phyloP scores from a whole-genome alignment of 30 jellyfish, hydroid and myxozoan genomes.

The Hydractinia echinata region DNA sequence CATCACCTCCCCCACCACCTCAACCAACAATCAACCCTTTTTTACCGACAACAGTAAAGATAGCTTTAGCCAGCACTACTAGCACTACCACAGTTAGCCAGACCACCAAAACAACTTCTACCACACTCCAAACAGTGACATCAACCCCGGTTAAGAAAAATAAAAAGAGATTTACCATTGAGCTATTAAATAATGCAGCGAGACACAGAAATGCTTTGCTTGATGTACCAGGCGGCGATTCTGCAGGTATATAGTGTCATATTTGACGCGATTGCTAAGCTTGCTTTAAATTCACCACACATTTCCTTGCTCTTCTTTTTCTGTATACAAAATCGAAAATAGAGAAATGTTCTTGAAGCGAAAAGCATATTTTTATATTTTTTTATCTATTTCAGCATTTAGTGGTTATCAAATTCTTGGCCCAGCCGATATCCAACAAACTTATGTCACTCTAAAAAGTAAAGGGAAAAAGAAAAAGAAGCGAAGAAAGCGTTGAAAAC shows the following conservation, averaged over 20 bases:
- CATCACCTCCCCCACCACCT: neutral
- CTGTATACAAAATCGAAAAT: too few species aligned
- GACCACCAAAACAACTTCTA: too few species aligned
- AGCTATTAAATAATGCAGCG: slow-evolving; percentile 19
- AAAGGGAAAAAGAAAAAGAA: neutral
- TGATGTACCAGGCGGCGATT: slow-evolving; percentile 35
- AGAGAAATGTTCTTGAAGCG: too few species aligned
- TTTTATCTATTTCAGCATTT: neutral
- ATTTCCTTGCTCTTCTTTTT: too few species aligned
- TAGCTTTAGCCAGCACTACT: slow-evolving; percentile 1
- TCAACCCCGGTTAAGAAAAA: neutral
- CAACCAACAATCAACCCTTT: slow-evolving; percentile 1
- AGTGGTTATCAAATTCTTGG: slow-evolving; percentile 33
- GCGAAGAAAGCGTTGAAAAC: too few species aligned
- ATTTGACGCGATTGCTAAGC: too few species aligned
- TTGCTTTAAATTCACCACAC: too few species aligned
- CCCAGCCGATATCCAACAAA: slow-evolving; percentile 27
- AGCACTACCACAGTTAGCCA: neutral
- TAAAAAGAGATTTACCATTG: slow-evolving; percentile 1
- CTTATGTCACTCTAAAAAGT: neutral
- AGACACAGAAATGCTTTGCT: slow-evolving; percentile 31
- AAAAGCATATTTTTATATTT: neutral
- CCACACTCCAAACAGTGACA: neutral
- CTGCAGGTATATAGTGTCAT: slow-evolving; percentile 11
- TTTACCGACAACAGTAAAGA: slow-evolving; percentile 12